Evolutionary conservation across 2,797 vertebrate species (phyloP), one percentile per base, ranked within the genome.

Genomic region (Parauchenoglanis punctatus): DNA sequence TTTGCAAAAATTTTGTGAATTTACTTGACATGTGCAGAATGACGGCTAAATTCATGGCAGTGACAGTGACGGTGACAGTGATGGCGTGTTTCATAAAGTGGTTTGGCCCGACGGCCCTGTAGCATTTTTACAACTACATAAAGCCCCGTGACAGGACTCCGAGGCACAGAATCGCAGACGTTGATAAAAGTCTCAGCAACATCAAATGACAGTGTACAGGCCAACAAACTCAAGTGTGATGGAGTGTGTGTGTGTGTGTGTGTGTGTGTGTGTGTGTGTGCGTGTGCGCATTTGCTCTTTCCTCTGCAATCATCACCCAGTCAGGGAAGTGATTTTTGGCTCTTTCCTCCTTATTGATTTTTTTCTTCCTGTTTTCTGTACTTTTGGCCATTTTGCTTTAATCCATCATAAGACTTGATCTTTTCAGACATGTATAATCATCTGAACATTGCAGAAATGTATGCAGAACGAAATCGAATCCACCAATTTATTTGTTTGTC

Each of bases 301-400:
- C 85, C 40, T 89, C 80, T 65, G 68, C 88, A 85, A 85, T 89
- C 85, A 87, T 85, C 81, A 82, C 70, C 56, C 86, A 86, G 80
- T 25, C 56, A 84, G 58, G 8, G 12, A 40, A 65, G 77, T 68
- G 84, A 86, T 73, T 85, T 75, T 12, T 67, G 58, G 10, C 44
- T 67, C n/a, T 70, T 63, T 75, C 67, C 25, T 63, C 10, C n/a
- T 76, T 65, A 82, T 87, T 87, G 86, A 87, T 87, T 87, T 83
- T 83, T 46, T 25, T 23, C 7, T 3, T 1, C 23, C 1, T 70
- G 12, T 84, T 84, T 86, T 63, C 7, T 63, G 65, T 54, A 54
- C 6, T 63, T 58, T 49, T 84, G 44, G 31, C 44, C 40, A 10
- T 13, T 25, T 49, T 23, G 44, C 18, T 65, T 52, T 25, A 58